Base-by-base conservation (phyloP, 2,888 invertebrate species). In the Laspeyria flexula region DNA sequence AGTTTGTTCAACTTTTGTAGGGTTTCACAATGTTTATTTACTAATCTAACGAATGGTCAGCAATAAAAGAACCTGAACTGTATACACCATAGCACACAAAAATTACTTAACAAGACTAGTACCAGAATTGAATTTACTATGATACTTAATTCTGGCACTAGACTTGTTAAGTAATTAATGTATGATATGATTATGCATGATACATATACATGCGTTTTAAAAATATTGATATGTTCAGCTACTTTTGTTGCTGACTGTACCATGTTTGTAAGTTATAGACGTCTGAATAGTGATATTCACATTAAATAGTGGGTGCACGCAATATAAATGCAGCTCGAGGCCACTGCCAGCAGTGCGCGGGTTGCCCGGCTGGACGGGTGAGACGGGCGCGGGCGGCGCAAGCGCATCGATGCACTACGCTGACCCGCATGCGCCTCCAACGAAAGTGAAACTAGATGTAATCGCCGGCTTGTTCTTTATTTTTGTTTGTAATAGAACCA, bases 1-100 rank as follows among this genome's bases (percentile, higher is more conserved):
- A 90, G 87, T 88, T 89, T 90, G 84, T 88, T 88, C 86, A 86
- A 88, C 90, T 85, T 88, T 71, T 68, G 61, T 59, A 64, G 69
- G 60, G 76, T 78, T 81, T 81, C 79, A 77, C 76, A 64, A 51
- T 60, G 71, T 74, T 48, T 86, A 85, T 87, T 85, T 88, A 85
- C 81, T 69, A 3, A 21, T n/a, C n/a, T n/a, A n/a, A n/a, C n/a
- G n/a, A n/a, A n/a, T n/a, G n/a, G n/a, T n/a, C n/a, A n/a, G n/a
- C n/a, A n/a, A n/a, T n/a, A n/a, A n/a, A n/a, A n/a, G n/a, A n/a
- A n/a, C n/a, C n/a, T n/a, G n/a, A n/a, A n/a, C n/a, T n/a, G n/a
- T n/a, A n/a, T n/a, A n/a, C n/a, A n/a, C n/a, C n/a, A n/a, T n/a
- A n/a, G n/a, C n/a, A n/a, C n/a, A n/a, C n/a, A n/a, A n/a, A n/a